Evolutionary conservation across 2,113 vertebrate genomes (phyloP).

Genomic region (Macroglossus sobrinus): DNA sequence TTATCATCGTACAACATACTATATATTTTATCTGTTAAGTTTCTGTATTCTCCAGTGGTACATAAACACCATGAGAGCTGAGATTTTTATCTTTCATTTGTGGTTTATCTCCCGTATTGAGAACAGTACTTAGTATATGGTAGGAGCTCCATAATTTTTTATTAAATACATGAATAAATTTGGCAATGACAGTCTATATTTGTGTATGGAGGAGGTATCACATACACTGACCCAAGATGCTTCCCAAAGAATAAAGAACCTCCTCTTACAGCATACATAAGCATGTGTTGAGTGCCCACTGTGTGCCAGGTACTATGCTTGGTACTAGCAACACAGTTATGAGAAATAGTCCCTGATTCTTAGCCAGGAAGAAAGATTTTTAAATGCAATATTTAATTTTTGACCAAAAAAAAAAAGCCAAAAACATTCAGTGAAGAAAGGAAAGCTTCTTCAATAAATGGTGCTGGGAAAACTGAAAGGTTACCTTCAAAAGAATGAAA

Average conservation of each 20-base stretch:
- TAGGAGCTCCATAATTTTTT: neutral
- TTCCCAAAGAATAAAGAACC: neutral
- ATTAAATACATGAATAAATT: neutral
- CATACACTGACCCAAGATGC: neutral
- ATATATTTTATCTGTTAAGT: neutral
- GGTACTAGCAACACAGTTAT: neutral
- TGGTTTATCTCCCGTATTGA: neutral
- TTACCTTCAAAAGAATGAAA: too few relatives aligned
- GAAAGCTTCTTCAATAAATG: too few relatives aligned
- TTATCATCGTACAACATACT: neutral
- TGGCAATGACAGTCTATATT: neutral
- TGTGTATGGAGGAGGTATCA: neutral
- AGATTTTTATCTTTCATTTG: neutral
- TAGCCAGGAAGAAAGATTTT: slow-evolving; percentile 3
- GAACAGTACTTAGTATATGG: neutral
- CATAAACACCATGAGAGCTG: neutral
- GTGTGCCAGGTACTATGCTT: neutral
- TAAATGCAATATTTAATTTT: neutral
- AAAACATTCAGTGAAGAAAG: too few relatives aligned
- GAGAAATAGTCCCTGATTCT: neutral
- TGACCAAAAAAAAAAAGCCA: too few relatives aligned
- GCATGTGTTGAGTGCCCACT: neutral
- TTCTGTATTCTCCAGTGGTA: neutral
- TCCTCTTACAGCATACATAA: neutral
- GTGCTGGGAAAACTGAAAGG: too few relatives aligned